Base-by-base conservation (phyloP, 35 echinoderm and acorn worm genomes). In the Ptychodera flava region DNA sequence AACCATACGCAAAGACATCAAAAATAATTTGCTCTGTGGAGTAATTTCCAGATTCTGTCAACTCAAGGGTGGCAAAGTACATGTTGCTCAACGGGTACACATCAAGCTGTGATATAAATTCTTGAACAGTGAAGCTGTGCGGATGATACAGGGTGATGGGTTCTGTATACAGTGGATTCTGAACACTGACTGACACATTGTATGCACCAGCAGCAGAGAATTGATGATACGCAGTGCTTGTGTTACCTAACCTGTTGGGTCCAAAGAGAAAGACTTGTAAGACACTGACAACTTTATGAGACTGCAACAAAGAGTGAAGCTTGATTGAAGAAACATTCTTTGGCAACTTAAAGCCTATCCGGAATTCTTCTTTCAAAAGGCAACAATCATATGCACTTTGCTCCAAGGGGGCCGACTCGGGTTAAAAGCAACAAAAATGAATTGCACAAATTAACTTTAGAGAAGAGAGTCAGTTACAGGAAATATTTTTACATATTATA, bases 161-260 rank as follows among this genome's bases (percentile, higher is more conserved):
- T 64, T 64, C 45, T 12, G 6, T 22, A 64, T 64, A 64, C 45
- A 64, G 45, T 6, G 6, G 6, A 64, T 64, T 64, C 45, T 22
- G 22, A 12, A 97, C 92, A 6, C 86, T 32, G 79, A 97, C 89
- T 27, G 78, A 53, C 15, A 31, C 16, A 15, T 79, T 37, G 52
- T 91, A 90, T 29, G 77, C 32, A 16, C 92, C 92, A 0, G 92
- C 89, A 0, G 32, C 30, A 15, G 79, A 80, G 77, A 97, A 93
- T 2, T 6, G 85, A 85, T 93, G 89, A 31, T 34, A 79, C 27
- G 90, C 95, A 85, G 80, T 90, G 82, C 93, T 94, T 30, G 52
- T 81, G 35, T 88, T 94, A 14, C 82, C 77, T 12, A 84, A 81
- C 30, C 93, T 94, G 35, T 34, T 1, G 30, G 0, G 35, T 15